phyloP scores from a whole-genome alignment of 2,888 invertebrate genomes.

The Hydroisotoma schaefferi region DNA sequence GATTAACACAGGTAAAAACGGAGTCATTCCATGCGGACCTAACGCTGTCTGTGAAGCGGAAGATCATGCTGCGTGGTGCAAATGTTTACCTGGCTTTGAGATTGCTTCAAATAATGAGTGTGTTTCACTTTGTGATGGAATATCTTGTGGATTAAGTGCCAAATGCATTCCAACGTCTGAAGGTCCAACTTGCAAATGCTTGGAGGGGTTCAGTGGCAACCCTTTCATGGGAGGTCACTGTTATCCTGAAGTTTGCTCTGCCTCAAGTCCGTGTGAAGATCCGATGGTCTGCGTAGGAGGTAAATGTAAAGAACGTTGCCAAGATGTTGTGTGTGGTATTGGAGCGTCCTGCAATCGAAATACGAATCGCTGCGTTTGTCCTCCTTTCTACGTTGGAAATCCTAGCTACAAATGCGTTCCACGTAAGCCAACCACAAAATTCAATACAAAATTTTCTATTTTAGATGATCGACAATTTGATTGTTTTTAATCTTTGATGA shows the following conservation, averaged over 20 bases:
- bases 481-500: background rate
- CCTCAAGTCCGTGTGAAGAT: conserved; percentile 69
- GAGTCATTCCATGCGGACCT: conserved; percentile 68
- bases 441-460: background rate
- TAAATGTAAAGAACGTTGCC: conserved; percentile 82
- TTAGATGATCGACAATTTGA: background rate
- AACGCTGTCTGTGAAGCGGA: conserved; percentile 81
- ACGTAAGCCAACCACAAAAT: conserved; percentile 62
- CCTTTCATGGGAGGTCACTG: conserved; percentile 88
- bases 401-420: conserved; percentile 87
- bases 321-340: conserved; percentile 79
- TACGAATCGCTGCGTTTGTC: conserved; percentile 79
- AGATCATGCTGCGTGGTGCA: conserved; percentile 83
- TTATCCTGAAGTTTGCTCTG: conserved; percentile 74
- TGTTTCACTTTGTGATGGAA: conserved; percentile 64
- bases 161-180: conserved; percentile 67
- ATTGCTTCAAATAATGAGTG: conserved; percentile 78
- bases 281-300: conserved; percentile 81
- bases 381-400: conserved; percentile 82
- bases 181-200: conserved; percentile 84
- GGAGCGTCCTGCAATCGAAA: conserved; percentile 79
- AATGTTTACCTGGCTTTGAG: conserved; percentile 75
- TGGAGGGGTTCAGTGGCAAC: conserved; percentile 80
- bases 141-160: conserved; percentile 51
- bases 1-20: conserved; percentile 29